Percentiles rank a stretch among this genome's conserved stretches.
Evolutionary conservation across 2,797 vertebrate genomes (phyloP).

Genomic region (Phylloscopus collybita): DNA sequence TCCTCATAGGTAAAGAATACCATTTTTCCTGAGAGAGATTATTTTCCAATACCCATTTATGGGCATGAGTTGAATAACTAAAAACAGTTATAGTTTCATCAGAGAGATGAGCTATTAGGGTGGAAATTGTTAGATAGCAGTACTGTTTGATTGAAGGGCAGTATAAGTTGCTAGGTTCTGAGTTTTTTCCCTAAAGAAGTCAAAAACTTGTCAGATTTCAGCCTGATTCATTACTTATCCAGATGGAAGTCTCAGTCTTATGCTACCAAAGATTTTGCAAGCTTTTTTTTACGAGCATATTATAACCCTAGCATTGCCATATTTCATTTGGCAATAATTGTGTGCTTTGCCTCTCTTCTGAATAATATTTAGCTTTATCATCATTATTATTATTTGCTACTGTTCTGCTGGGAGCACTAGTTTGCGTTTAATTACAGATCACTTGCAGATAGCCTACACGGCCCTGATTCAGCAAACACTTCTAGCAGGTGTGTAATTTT

Average conservation of each 20-base stretch:
- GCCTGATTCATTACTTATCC: not conserved
- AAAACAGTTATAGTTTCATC: not conserved
- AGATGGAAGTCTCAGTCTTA: not conserved
- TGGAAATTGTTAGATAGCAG: not conserved
- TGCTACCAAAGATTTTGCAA: not conserved
- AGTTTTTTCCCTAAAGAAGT: not conserved
- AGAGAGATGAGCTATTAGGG: not conserved
- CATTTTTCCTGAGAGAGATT: not conserved
- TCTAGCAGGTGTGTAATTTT: conserved; percentile 9
- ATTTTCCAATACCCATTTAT: not conserved
- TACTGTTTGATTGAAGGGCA: not conserved
- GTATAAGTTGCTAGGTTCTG: not conserved
- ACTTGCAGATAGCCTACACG: conserved; percentile 16
- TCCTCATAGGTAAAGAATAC: not conserved
- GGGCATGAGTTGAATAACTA: not conserved
- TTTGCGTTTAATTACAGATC: conserved; percentile 61
- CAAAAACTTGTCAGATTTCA: not conserved
- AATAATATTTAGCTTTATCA: conserved; percentile 47
- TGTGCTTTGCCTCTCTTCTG: conserved; percentile 22
- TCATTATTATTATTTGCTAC: conserved; percentile 39
- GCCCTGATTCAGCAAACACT: conserved; percentile 1
- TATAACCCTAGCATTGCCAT: conserved; percentile 1
- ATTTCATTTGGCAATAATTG: conserved; percentile 45
- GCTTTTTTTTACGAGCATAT: not conserved
- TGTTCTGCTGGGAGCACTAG: conserved; percentile 47